A percentile compares a stretch with the other conserved stretches of the same genome.
phyloP scores from a whole-genome alignment of 2,888 invertebrate species.

The Apeira syringaria region DNA sequence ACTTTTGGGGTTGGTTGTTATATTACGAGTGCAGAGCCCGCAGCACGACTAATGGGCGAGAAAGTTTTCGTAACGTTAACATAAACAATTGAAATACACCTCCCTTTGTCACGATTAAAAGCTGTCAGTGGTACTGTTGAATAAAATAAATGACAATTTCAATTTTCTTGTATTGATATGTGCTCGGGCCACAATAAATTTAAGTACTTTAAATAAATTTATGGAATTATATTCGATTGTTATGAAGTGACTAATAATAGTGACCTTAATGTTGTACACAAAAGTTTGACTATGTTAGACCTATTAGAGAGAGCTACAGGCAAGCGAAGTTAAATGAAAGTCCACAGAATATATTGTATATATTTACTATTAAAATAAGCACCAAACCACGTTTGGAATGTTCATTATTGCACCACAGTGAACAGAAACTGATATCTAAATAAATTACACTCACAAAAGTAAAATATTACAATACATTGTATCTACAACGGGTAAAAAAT shows the following conservation, averaged over 20 bases:
- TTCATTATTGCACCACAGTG: constrained; percentile 78
- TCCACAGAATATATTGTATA: constrained; percentile 60
- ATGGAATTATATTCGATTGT: background rate
- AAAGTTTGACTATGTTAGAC: constrained; percentile 23
- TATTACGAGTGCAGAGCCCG: constrained; percentile 9
- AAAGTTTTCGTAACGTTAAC: too few species aligned
- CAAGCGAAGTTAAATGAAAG: constrained; percentile 69
- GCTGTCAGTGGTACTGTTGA: too few species aligned
- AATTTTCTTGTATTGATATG: too few species aligned
- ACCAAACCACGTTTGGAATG: constrained; percentile 82
- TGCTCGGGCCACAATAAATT: too few species aligned
- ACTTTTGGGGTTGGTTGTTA: constrained; percentile 31
- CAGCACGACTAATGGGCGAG: too few species aligned
- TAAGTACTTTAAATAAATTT: constrained; percentile 38
- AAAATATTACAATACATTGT: constrained; percentile 8
- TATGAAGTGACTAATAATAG: constrained; percentile 49
- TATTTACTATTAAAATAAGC: constrained; percentile 75
- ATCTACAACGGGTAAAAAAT: constrained; percentile 9
- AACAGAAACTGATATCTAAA: constrained; percentile 63
- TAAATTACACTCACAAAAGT: constrained; percentile 45
- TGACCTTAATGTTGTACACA: constrained; percentile 61
- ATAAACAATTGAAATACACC: too few species aligned
- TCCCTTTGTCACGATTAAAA: too few species aligned
- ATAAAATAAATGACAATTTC: too few species aligned
- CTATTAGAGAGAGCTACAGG: constrained; percentile 55